Evolutionary conservation across 2,797 vertebrate species (phyloP), one percentile per base, ranked within the genome.

Genomic region (Falco biarmicus): DNA sequence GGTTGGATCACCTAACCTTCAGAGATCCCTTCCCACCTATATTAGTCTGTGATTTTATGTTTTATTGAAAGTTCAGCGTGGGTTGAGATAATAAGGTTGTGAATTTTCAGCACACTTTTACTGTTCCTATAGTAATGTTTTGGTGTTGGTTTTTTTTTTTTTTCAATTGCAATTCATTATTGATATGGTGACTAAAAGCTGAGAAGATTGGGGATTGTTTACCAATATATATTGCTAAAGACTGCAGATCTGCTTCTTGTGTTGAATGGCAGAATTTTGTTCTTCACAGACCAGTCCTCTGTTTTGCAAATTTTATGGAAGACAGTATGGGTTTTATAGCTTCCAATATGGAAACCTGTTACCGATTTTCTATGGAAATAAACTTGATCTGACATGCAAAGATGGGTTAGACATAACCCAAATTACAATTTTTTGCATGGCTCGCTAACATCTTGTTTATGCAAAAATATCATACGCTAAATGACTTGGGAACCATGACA

Each of bases 401-500:
- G 89, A 83, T 22, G 39, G 43, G 47, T 51, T 81, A 96, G 74
- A 60, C 81, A 76, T 81, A 94, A 96, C 64, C 84, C 84, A 84
- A 93, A 95, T 76, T 74, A 96, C 51, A 94, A 13, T 59, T 95
- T 97, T 97, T 96, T 81, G 93, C 95, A 95, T 90, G 95, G 93
- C 84, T 97, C 97, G 97, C 93, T 95, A 97, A 97, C 93, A 94
- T 80, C 90, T 92, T 56, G 88, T 71, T 96, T 96, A 61, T 83
- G 96, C 90, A 96, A 96, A 97, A 95, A 95, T 91, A 92, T 94
- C 94, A 84, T 90, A 82, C 9, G 4, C 83, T 89, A 96, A 95
- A 97, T 37, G 28, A 51, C 80, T 96, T 89, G 92, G 97, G 96
- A 98, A 96, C 96, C 97, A 97, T 97, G 96, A 98, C 97, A 97